phyloP scores from a whole-genome alignment of 1,140 invertebrate genomes.

The Ericerus pela region DNA sequence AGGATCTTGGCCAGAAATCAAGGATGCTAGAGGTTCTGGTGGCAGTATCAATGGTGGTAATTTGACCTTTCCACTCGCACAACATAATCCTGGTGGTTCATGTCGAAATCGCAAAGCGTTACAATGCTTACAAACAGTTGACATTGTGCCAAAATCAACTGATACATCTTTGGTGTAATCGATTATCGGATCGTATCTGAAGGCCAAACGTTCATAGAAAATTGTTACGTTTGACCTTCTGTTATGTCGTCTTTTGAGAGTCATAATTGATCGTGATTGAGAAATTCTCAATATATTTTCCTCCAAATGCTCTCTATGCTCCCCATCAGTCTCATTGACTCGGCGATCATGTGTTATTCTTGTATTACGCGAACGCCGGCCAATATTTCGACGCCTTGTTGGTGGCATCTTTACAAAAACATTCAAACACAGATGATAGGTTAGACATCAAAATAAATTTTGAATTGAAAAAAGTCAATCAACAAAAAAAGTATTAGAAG shows the following conservation, averaged over 20 bases:
- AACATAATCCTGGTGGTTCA: conserved; percentile 19
- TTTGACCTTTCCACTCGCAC: conserved; percentile 21
- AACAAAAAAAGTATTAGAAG: too few relatives aligned
- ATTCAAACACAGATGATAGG: too few relatives aligned
- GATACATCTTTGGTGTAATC: not conserved
- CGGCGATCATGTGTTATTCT: not conserved
- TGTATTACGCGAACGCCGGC: not conserved
- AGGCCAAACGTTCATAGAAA: too few relatives aligned
- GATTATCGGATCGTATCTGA: not conserved
- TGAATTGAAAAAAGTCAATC: too few relatives aligned
- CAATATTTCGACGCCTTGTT: not conserved
- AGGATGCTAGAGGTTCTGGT: conserved; percentile 24
- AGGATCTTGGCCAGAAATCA: conserved; percentile 25
- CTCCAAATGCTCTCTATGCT: not conserved
- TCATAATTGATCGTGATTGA: not conserved
- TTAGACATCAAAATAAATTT: too few relatives aligned
- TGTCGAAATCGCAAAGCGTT: conserved; percentile 15
- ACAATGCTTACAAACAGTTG: conserved; percentile 6
- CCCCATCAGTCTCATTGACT: not conserved
- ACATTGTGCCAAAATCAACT: not conserved
- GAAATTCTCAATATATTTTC: not conserved
- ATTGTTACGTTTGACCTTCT: not conserved
- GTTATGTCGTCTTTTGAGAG: too few relatives aligned
- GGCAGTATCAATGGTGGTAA: conserved; percentile 18
- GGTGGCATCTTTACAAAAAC: not conserved